A percentile compares a stretch with the other conserved stretches of the same genome.
phyloP scores from a whole-genome alignment of 2,113 vertebrate species.

The Nerophis ophidion region DNA sequence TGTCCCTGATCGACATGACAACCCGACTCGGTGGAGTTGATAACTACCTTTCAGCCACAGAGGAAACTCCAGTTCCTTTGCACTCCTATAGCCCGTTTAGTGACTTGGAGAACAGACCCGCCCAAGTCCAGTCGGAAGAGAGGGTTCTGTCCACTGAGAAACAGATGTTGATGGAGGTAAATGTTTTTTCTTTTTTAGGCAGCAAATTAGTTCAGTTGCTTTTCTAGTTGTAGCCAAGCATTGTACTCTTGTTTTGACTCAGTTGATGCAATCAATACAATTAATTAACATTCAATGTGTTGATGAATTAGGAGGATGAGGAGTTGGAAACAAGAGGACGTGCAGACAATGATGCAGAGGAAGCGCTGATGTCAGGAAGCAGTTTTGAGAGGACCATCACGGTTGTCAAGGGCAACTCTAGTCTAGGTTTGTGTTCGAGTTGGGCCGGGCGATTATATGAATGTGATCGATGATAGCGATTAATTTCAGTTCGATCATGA shows the following conservation, averaged over 20 bases:
- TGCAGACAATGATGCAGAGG: slow-evolving; percentile 47
- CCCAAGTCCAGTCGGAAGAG: slow-evolving; percentile 27
- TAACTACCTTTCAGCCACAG: slow-evolving; percentile 32
- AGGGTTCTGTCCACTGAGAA: slow-evolving; percentile 42
- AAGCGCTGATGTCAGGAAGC: slow-evolving; percentile 58
- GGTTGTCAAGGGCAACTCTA: slow-evolving; percentile 93
- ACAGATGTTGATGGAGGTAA: slow-evolving; percentile 44
- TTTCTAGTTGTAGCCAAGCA: not conserved
- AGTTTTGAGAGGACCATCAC: slow-evolving; percentile 84
- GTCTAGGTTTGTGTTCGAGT: slow-evolving; percentile 78
- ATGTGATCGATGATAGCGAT: no score
- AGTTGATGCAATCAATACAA: no score
- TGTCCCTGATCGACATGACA: no score
- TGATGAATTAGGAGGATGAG: slow-evolving; percentile 67
- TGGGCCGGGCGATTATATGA: no score
- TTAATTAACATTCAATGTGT: slow-evolving; percentile 27
- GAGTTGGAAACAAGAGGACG: slow-evolving; percentile 57
- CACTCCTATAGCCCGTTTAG: slow-evolving; percentile 30
- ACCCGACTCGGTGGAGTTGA: slow-evolving; percentile 20
- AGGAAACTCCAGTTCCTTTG: slow-evolving; percentile 24
- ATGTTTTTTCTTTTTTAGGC: not conserved
- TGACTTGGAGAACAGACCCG: slow-evolving; percentile 18
- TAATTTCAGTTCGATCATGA: no score
- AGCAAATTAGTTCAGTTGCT: no score
- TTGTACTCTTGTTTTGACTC: no score